phyloP scores from a whole-genome alignment of 2,797 vertebrate genomes.

The Cirrhinus molitorella region DNA sequence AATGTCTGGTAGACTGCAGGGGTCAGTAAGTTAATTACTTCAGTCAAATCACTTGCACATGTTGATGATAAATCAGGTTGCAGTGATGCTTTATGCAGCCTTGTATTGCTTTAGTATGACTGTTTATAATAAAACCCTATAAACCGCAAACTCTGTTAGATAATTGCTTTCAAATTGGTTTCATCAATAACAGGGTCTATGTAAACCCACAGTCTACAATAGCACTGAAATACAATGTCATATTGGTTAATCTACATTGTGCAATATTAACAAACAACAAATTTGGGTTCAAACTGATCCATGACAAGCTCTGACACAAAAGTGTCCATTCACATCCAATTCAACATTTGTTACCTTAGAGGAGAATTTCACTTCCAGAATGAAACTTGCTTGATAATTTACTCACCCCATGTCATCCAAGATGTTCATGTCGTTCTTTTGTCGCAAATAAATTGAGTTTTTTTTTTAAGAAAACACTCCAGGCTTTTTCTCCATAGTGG shows the following conservation, averaged over 20 bases:
- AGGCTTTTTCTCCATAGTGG: too few species aligned
- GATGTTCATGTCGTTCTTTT: too few species aligned
- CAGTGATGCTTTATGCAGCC: background rate
- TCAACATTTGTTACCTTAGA: too few species aligned
- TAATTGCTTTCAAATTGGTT: background rate
- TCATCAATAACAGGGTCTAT: background rate
- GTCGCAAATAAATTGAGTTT: too few species aligned
- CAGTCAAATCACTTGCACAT: slow-evolving; percentile 59
- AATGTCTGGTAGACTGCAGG: slow-evolving; percentile 59
- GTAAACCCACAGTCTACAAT: background rate
- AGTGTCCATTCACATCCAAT: background rate
- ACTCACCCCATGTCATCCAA: too few species aligned
- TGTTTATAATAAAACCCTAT: background rate
- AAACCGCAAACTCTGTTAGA: background rate
- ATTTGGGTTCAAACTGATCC: background rate
- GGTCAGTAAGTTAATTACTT: slow-evolving; percentile 49
- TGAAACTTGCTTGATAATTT: too few species aligned
- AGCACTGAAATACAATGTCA: background rate
- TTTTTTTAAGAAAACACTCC: too few species aligned
- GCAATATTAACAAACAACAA: background rate
- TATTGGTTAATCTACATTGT: background rate
- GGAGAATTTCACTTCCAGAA: too few species aligned
- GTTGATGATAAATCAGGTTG: background rate
- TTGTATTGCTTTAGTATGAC: background rate
- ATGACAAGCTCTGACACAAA: slow-evolving; percentile 3